A percentile compares a stretch with the other conserved stretches of the same genome.
Evolutionary conservation across 2,113 vertebrate species (phyloP).

Genomic region (Tychaedon coryphoeus): DNA sequence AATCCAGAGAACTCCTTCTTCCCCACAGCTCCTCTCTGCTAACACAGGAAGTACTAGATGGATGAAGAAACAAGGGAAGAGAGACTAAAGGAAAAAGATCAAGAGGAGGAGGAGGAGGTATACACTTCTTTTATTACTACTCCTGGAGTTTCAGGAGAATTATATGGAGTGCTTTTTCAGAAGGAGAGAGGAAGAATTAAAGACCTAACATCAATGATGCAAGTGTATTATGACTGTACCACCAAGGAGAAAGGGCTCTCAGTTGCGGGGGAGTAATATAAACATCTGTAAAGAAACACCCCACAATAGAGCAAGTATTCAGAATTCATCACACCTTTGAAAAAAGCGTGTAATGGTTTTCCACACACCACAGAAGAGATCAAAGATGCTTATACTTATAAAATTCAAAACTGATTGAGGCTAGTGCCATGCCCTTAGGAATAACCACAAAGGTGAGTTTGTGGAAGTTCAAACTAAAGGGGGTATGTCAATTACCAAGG

Average conservation of each 20-base stretch:
- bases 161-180: not conserved
- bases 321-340: not conserved
- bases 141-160: not conserved
- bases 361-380: not conserved
- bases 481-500: not conserved
- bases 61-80: not conserved
- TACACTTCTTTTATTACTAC: not conserved
- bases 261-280: not conserved
- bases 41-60: not conserved
- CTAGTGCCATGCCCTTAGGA: not conserved
- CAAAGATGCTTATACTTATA: not conserved
- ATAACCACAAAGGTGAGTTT: not conserved
- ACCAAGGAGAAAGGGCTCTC: not conserved
- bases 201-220: not conserved
- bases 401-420: not conserved
- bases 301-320: not conserved
- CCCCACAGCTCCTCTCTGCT: not conserved
- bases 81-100: not conserved
- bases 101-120: not conserved
- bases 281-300: not conserved
- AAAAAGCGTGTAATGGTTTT: not conserved
- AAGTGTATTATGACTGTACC: fast-evolving
- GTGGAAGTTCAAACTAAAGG: not conserved
- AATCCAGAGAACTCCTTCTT: not conserved
- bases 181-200: not conserved